Evolutionary conservation across 2,888 invertebrate species (phyloP), one percentile per base, ranked within the genome.

Genomic region (Leucophenga montana): DNA sequence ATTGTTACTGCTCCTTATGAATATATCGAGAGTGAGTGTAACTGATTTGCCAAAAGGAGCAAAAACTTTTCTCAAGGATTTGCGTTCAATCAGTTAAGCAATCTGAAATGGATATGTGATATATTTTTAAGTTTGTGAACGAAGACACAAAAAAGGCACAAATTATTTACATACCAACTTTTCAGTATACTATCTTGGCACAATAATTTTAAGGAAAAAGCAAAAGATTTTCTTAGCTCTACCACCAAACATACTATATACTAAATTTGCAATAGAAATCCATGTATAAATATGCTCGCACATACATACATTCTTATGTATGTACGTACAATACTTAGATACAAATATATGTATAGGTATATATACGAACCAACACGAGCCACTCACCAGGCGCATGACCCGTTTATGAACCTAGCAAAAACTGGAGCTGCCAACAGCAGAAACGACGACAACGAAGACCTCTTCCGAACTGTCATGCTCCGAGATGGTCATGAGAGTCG

Each of bases 361-460:
- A 70, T 73, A 70, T 67, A 71, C 71, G 79, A 77, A 9, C 50
- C 27, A 33, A 48, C 56, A 54, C 46, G 27, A 44, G 62, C 16
- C 54, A 66, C 39, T 39, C 69, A 78, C 67, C 78, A 79, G 80
- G 85, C 85, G 86, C 85, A 86, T 86, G 85, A 86, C 85, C 85
- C 83, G 80, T 83, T 85, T 82, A 83, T 85, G 83, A 84, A 85
- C 86, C 78, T 77, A 69, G 70, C 74, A 77, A 77, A 70, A 73
- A 71, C 73, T 50, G 77, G 16, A n/a, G 18, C 50, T 16, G 50
- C 50, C 50, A 50, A 50, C 50, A 50, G 18, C 50, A 50, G 46
- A 64, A 31, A n/a, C 46, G 46, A 64, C 22, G 14, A 18, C 48
- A 22, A 22, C 20, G 48, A 18, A 14, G 16, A 59, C 33, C 61